phyloP scores from a whole-genome alignment of 2,888 invertebrate genomes.

The Pilophorus perplexus region DNA sequence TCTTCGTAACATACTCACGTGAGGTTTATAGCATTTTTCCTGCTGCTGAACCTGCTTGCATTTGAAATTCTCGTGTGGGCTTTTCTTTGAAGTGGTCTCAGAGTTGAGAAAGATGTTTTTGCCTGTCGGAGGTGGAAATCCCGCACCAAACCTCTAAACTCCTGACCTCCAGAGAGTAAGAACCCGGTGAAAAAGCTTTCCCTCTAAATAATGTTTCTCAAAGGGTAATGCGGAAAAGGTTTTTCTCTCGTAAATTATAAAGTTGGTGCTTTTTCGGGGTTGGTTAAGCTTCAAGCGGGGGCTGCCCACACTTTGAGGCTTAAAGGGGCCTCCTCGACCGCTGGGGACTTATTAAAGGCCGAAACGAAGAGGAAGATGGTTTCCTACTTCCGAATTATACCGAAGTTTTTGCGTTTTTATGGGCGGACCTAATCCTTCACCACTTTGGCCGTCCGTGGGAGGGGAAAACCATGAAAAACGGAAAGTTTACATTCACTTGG shows the following conservation, averaged over 20 bases:
- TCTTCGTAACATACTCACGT: no score
- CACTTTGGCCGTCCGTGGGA: no score
- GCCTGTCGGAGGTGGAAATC: no score
- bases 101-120: no score
- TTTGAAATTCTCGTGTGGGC: no score
- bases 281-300: constrained; percentile 16
- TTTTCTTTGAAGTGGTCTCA: no score
- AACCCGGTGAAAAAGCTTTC: constrained; percentile 18
- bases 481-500: no score
- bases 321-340: neutral
- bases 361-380: constrained; percentile 10
- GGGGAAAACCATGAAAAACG: no score
- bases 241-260: constrained; percentile 17
- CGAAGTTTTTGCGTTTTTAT: constrained; percentile 12
- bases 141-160: no score
- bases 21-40: no score
- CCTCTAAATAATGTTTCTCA: constrained; percentile 27
- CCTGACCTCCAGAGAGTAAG: constrained; percentile 12
- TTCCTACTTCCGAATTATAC: constrained; percentile 1
- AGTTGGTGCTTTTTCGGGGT: constrained; percentile 27
- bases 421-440: neutral
- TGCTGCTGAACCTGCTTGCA: no score
- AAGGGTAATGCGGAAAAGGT: constrained; percentile 27
- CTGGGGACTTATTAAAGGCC: constrained; percentile 14
- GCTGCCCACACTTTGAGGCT: constrained; percentile 7